Evolutionary conservation across 2,888 invertebrate genomes (phyloP), one percentile per base, ranked within the genome.

Genomic region (Boloria selene): DNA sequence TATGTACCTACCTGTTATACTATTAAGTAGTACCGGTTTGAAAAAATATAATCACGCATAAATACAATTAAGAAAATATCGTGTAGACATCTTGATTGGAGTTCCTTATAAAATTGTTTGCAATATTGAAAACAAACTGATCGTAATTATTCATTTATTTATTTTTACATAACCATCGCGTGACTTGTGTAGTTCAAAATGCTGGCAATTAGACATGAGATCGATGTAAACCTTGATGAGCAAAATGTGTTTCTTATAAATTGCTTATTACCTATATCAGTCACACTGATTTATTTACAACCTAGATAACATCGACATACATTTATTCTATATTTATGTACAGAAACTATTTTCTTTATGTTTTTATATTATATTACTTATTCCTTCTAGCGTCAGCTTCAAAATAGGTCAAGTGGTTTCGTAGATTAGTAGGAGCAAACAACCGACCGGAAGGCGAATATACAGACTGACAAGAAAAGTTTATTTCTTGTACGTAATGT

Each of bases 181-280:
- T 68, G 68, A 62, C 54, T 62, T 26, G 16, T 10, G 17, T 38
- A 54, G 44, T 59, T 65, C 45, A 65, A 50, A 62, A 59, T 63
- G 45, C 47, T 59, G 55, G 58, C 18, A 52, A 61, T 51, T 50
- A 65, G 16, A 47, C 47, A 26, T 58, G 52, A 68, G 68, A 61
- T 59, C 62, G 61, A 64, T 54, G 5, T 13, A 47, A 49, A 22
- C 26, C 63, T 61, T 18, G 55, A 47, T 56, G 38, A 62, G 42
- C 26, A 42, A 56, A 18, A 50, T 45, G 16, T 44, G 26, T 50
- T 26, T 50, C 22, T 38, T 31, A 38, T 49, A 6, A 45, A 45
- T 44, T 3, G 47, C 6, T 49, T 49, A 49, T 10, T 38, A n/a
- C n/a, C n/a, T n/a, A 38, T 38, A 38, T 38, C 31, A 38, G 7